These are phyloP conservation scores for Macquaria ambigua DNA, from an alignment of 2,113 vertebrate genomes.

Conservation along the genomic window DNA sequence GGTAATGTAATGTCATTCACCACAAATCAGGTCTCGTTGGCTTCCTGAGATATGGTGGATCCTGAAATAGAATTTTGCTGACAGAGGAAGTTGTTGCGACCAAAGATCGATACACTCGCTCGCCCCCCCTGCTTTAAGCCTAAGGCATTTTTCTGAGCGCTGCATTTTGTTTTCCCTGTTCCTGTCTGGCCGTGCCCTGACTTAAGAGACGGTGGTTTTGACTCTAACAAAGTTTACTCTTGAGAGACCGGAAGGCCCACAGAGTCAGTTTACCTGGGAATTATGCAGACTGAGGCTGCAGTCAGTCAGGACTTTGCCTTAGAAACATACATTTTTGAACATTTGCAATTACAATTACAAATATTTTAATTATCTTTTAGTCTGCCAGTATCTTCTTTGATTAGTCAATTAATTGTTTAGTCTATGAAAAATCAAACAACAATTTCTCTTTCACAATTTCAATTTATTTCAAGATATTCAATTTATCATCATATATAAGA, in stretches of 20 bases:
- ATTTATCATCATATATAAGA: too few relatives aligned
- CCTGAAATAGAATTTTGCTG: constrained; percentile 85
- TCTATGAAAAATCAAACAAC: background rate
- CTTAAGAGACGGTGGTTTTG: constrained; percentile 36
- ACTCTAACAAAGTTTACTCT: constrained; percentile 51
- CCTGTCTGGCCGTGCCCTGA: constrained; percentile 53
- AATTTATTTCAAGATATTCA: too few relatives aligned
- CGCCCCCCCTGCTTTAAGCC: constrained; percentile 55
- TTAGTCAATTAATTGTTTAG: too few relatives aligned
- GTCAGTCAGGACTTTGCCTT: background rate
- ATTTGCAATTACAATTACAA: background rate
- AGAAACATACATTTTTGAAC: constrained; percentile 6
- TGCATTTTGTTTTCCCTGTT: constrained; percentile 71
- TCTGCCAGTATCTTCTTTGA: background rate
- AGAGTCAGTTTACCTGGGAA: constrained; percentile 28
- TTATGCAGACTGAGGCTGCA: constrained; percentile 2
- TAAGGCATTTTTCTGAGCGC: constrained; percentile 65
- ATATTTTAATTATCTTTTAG: background rate
- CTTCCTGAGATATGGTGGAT: constrained; percentile 72
- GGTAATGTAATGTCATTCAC: constrained; percentile 73
- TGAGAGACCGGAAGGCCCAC: constrained; percentile 2
- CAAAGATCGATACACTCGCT: constrained; percentile 78
- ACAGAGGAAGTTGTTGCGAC: constrained; percentile 81
- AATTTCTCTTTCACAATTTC: too few relatives aligned
- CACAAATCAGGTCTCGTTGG: constrained; percentile 75